These are phyloP conservation scores for Ceryle rudis DNA, from an alignment of 2,797 vertebrate genomes.

Conservation along the genomic window DNA sequence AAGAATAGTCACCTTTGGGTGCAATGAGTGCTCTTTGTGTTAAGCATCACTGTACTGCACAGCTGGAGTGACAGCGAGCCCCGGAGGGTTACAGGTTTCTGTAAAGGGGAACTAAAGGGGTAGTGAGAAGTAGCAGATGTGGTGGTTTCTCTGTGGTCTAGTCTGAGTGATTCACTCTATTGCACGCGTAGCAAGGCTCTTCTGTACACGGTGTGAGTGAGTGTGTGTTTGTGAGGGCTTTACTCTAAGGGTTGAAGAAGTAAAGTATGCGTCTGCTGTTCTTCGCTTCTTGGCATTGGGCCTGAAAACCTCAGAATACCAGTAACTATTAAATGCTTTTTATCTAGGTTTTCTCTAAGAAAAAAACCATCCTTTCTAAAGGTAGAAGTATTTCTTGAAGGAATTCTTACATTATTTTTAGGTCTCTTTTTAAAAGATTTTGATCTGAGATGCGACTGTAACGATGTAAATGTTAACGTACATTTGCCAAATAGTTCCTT, in stretches of 20 bases:
- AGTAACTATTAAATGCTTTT: not conserved
- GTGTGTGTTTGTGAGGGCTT: not conserved
- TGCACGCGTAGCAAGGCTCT: rapidly evolving
- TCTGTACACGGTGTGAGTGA: not conserved
- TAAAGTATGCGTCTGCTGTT: not conserved
- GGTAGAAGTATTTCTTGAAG: not conserved
- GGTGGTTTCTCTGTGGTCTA: not conserved
- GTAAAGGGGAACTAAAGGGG: not conserved
- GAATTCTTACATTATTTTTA: not conserved
- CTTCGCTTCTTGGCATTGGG: not conserved
- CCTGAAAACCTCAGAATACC: not conserved
- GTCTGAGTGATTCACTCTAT: rapidly evolving
- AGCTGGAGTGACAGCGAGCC: not conserved
- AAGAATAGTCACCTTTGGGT: not conserved
- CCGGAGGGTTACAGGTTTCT: not conserved
- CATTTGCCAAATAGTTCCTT: not conserved
- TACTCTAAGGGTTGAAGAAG: not conserved
- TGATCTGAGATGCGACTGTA: not conserved
- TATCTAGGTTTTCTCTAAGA: not conserved
- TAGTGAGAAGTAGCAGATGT: not conserved
- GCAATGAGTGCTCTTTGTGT: not conserved
- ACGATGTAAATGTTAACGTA: not conserved
- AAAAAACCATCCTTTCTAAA: not conserved
- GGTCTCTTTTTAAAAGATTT: not conserved
- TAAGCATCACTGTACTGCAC: not conserved